These are phyloP conservation scores for Drosophila subpulchrella DNA, from an alignment of 1,140 invertebrate genomes.

Conservation along the genomic window DNA sequence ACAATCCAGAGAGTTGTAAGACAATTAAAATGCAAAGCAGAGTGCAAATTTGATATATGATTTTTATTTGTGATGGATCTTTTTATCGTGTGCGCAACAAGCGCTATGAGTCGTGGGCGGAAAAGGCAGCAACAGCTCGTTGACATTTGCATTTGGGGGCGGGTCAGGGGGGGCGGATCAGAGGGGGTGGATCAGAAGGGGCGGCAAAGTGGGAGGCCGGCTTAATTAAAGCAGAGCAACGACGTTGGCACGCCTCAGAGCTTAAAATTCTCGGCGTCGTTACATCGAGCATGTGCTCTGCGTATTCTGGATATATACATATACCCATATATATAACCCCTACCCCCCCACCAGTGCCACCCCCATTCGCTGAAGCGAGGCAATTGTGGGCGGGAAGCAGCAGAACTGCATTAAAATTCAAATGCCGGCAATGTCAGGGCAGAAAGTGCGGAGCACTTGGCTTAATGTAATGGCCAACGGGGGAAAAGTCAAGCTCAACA, in stretches of 20 bases:
- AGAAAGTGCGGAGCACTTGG: slow-evolving; percentile 11
- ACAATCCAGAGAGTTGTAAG: background rate
- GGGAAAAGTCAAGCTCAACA: slow-evolving; percentile 19
- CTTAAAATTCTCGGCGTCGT: slow-evolving; percentile 41
- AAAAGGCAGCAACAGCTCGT: slow-evolving; percentile 34
- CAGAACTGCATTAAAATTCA: slow-evolving; percentile 67
- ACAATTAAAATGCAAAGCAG: slow-evolving; percentile 27
- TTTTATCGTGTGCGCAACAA: slow-evolving; percentile 63
- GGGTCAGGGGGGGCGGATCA: background rate
- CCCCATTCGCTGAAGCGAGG: slow-evolving; percentile 12
- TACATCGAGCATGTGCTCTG: background rate
- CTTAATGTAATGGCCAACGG: slow-evolving; percentile 9
- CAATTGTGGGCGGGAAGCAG: slow-evolving; percentile 54
- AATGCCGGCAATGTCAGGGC: slow-evolving; percentile 73
- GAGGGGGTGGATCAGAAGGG: background rate
- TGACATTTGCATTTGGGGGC: slow-evolving; percentile 64
- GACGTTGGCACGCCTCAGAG: slow-evolving; percentile 65
- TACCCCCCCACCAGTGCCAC: background rate
- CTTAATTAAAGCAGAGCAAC: slow-evolving; percentile 75
- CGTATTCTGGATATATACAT: background rate
- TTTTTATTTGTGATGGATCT: slow-evolving; percentile 17
- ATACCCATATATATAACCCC: background rate
- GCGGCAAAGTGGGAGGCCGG: slow-evolving; percentile 14
- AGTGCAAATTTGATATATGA: slow-evolving; percentile 23
- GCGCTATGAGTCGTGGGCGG: slow-evolving; percentile 40